Base-by-base conservation (phyloP, 92 coral and sea anemone genomes). In the Palythoa caribaeorum region DNA sequence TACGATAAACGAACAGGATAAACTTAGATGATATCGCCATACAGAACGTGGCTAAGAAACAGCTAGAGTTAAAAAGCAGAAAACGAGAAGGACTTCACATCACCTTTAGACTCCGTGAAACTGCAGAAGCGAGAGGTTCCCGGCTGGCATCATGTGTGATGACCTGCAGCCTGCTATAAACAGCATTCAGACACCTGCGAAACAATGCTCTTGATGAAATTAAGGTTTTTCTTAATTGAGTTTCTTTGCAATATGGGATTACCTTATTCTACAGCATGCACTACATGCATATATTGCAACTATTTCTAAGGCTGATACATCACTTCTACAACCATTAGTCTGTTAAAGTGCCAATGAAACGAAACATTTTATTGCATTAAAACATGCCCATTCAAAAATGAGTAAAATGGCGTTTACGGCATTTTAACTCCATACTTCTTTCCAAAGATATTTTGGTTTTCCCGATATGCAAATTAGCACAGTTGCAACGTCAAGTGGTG, bases 31-130 rank as follows among this genome's bases (percentile, higher is more conserved):
- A 55, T 55, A 55, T 55, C 62, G 9, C 62, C 17, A 11, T 9
- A 55, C 62, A 55, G 9, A 54, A 54, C 60, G 62, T 55, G 62
- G 9, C 12, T 55, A 55, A 55, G 12, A 55, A 44, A 28, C 28
- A 28, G 6, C 50, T 44, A 44, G 6, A 44, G 50, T 44, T 44
- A 5, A 0, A 5, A 44, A 2, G 3, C 50, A 44, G 50, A 44
- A 44, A 2, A 44, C 50, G 6, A 44, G 50, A 44, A 6, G 6
- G 50, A 44, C 50, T 44, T 1, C 50, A 44, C 50, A 20, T 79
- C 72, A 79, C 84, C 84, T 79, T 79, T 48, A 79, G 53, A 79
- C 84, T 79, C 38, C 84, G 38, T 40, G 84, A 59, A 9, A 79
- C 84, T 19, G 84, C 84, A 40, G 72, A 21, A 9, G 84, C 84